Percentiles rank a stretch among this genome's conserved stretches.
phyloP scores from a whole-genome alignment of 1,140 invertebrate genomes.

The Elymnias hypermnestra region DNA sequence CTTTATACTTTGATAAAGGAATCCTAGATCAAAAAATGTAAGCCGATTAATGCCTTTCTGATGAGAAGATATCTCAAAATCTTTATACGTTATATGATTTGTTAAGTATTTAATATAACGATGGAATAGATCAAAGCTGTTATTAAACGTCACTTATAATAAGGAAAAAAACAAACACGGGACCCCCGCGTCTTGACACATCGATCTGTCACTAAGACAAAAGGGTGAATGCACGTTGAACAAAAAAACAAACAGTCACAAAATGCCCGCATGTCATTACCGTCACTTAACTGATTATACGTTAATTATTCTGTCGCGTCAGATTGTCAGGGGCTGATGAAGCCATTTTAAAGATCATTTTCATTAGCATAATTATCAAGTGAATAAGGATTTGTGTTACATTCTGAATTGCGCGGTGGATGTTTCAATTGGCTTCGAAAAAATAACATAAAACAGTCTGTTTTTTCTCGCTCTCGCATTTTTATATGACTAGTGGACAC shows the following conservation, averaged over 20 bases:
- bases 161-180: slow-evolving; percentile 15
- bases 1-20: no score
- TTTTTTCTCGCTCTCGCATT: no score
- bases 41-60: no score
- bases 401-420: slow-evolving; percentile 10
- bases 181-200: slow-evolving; percentile 10
- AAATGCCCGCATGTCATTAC: slow-evolving; percentile 40
- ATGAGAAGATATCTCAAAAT: no score
- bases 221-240: slow-evolving; percentile 32
- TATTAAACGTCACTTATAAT: slow-evolving; percentile 5
- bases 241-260: slow-evolving; percentile 34
- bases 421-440: slow-evolving; percentile 8
- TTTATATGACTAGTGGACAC: no score
- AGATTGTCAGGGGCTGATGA: slow-evolving; percentile 33
- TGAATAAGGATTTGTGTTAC: slow-evolving; percentile 17
- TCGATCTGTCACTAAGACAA: slow-evolving; percentile 18
- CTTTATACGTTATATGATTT: no score
- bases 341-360: slow-evolving; percentile 29
- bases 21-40: no score
- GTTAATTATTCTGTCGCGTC: slow-evolving; percentile 35
- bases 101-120: no score
- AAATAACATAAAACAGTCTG: not conserved
- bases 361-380: slow-evolving; percentile 31
- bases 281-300: slow-evolving; percentile 40
- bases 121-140: no score